These are phyloP conservation scores for Rhea pennata DNA, from an alignment of 2,113 vertebrate genomes.

Conservation along the genomic window DNA sequence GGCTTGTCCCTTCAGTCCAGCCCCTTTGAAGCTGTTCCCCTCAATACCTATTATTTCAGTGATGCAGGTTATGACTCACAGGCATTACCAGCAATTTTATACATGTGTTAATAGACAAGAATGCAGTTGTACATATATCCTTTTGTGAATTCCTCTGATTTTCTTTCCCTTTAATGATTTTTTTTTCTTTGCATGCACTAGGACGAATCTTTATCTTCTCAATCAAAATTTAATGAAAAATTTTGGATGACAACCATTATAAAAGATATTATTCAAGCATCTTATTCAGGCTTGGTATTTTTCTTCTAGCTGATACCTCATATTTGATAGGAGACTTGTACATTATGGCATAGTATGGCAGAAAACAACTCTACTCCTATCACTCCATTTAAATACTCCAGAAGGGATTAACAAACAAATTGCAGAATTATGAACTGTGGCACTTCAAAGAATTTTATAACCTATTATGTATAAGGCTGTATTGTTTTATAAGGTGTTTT, in stretches of 20 bases:
- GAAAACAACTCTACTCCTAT: not conserved
- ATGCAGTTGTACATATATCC: not conserved
- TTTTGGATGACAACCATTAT: not conserved
- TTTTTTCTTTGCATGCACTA: not conserved
- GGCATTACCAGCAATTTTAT: not conserved
- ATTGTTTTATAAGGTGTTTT: not conserved
- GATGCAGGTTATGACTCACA: not conserved
- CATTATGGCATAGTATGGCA: not conserved
- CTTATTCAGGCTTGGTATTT: not conserved
- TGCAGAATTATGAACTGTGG: not conserved
- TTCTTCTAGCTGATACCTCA: not conserved
- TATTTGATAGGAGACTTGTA: not conserved
- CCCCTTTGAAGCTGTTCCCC: not conserved
- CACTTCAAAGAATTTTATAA: not conserved
- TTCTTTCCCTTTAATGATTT: not conserved
- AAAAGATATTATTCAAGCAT: not conserved
- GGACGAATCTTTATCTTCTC: not conserved
- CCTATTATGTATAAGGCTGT: not conserved
- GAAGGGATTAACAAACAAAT: not conserved
- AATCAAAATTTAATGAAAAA: not conserved
- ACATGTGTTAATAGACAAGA: not conserved
- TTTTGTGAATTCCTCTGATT: not conserved
- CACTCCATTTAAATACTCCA: not conserved
- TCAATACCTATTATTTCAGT: not conserved
- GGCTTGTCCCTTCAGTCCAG: not conserved